These are phyloP conservation scores for Cyrtorhinus lividipennis DNA, from an alignment of 1,140 invertebrate genomes.

Conservation along the genomic window DNA sequence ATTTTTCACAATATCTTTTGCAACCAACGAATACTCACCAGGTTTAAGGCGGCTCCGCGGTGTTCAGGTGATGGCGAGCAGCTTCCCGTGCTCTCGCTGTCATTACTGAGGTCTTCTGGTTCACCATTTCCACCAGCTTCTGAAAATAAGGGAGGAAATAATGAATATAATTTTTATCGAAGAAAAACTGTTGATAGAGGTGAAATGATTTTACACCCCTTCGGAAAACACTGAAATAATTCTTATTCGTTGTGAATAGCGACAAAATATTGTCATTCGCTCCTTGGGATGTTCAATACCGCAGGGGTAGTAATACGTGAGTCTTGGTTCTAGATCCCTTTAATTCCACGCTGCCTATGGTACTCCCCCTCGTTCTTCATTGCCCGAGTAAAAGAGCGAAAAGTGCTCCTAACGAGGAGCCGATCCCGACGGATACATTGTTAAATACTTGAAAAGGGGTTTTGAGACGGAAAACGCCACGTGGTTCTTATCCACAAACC, in stretches of 20 bases:
- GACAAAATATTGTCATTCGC: no score
- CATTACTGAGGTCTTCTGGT: conserved; percentile 20
- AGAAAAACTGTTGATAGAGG: no score
- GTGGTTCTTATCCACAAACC: neutral
- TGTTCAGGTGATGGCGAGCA: neutral
- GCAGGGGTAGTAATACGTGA: no score
- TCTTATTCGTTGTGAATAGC: no score
- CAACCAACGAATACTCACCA: conserved; percentile 19
- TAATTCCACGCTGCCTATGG: no score
- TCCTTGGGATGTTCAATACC: no score
- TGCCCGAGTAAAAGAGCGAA: neutral
- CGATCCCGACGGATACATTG: neutral
- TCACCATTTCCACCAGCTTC: conserved; percentile 18
- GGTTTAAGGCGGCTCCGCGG: conserved; percentile 18
- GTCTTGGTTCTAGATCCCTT: no score
- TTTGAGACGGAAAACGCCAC: neutral
- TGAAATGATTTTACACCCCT: no score
- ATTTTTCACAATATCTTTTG: no score
- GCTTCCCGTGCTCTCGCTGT: conserved; percentile 21
- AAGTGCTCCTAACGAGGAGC: neutral
- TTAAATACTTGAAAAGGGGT: neutral
- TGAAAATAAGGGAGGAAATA: conserved; percentile 13
- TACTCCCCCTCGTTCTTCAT: no score
- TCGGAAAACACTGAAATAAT: no score
- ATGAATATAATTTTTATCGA: no score